These are phyloP conservation scores for Phanerotoma sp. DNA, from an alignment of 2,888 invertebrate genomes.

Conservation along the genomic window DNA sequence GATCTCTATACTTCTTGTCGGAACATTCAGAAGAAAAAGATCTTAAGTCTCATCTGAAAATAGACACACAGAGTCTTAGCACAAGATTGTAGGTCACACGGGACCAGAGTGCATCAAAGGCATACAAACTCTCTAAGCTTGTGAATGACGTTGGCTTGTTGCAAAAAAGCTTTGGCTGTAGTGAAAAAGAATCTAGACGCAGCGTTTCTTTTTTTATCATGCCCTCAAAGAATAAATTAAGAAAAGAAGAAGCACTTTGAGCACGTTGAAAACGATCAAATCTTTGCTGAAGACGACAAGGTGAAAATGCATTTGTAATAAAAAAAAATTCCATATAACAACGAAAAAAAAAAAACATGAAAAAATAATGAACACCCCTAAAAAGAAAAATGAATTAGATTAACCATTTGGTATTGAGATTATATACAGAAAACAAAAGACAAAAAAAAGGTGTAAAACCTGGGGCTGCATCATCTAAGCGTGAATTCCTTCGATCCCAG, in stretches of 20 bases:
- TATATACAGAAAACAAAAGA: slow-evolving; percentile 3
- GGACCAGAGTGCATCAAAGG: slow-evolving; percentile 23
- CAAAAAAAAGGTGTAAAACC: slow-evolving; percentile 1
- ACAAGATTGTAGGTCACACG: slow-evolving; percentile 51
- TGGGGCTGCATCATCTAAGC: slow-evolving; percentile 33
- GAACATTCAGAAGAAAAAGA: slow-evolving; percentile 27
- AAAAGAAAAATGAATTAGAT: slow-evolving; percentile 3
- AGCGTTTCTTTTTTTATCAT: slow-evolving; percentile 6
- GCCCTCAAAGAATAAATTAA: slow-evolving; percentile 5
- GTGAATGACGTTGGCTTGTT: slow-evolving; percentile 20
- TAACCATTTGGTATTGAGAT: background rate
- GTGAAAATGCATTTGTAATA: slow-evolving; percentile 6
- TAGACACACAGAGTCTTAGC: slow-evolving; percentile 35
- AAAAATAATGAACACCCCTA: no score
- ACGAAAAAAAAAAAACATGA: background rate
- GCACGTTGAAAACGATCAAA: background rate
- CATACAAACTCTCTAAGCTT: slow-evolving; percentile 5
- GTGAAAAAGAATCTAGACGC: slow-evolving; percentile 22
- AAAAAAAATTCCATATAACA: slow-evolving; percentile 4
- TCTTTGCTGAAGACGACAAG: slow-evolving; percentile 16
- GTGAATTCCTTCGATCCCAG: slow-evolving; percentile 41
- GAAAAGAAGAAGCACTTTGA: background rate
- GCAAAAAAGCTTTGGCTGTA: slow-evolving; percentile 16
- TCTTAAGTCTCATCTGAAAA: slow-evolving; percentile 46
- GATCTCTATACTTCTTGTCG: no score